Conservation (phyloP, 2,888 invertebrate genomes). For the Thera britannica region DNA sequence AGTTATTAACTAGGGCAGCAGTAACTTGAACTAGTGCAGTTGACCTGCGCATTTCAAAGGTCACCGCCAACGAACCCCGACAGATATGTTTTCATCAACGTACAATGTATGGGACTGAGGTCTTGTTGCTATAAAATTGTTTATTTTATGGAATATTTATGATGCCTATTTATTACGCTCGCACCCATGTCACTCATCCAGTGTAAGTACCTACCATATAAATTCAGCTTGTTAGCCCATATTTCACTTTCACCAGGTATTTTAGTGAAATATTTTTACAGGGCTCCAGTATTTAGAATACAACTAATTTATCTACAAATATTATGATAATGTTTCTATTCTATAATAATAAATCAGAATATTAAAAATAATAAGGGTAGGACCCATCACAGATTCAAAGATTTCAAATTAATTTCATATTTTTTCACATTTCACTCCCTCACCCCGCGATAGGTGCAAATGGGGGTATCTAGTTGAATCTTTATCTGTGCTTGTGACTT, state of each 20-base stretch:
- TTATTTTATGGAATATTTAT: constrained; percentile 21
- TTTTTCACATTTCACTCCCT: no score
- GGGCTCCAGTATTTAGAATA: neutral
- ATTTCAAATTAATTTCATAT: no score
- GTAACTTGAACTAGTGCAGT: constrained; percentile 32
- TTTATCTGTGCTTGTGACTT: no score
- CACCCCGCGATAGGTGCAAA: no score
- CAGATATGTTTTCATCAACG: constrained; percentile 26
- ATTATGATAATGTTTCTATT: no score
- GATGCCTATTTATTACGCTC: constrained; percentile 4
- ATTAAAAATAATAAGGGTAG: no score
- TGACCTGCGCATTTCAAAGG: constrained; percentile 37
- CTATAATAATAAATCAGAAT: no score
- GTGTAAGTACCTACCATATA: constrained; percentile 3
- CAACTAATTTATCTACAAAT: no score
- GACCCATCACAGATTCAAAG: no score
- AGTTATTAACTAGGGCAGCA: constrained; percentile 28
- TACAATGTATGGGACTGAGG: constrained; percentile 6
- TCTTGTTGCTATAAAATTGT: constrained; percentile 13
- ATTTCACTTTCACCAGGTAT: constrained; percentile 1
- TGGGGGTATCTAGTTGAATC: no score
- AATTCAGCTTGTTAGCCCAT: neutral
- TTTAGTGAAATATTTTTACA: neutral
- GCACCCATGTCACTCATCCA: constrained; percentile 10
- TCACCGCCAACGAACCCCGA: constrained; percentile 22